Base-by-base conservation (phyloP, 1,140 invertebrate genomes). In the Drosophila willistoni region DNA sequence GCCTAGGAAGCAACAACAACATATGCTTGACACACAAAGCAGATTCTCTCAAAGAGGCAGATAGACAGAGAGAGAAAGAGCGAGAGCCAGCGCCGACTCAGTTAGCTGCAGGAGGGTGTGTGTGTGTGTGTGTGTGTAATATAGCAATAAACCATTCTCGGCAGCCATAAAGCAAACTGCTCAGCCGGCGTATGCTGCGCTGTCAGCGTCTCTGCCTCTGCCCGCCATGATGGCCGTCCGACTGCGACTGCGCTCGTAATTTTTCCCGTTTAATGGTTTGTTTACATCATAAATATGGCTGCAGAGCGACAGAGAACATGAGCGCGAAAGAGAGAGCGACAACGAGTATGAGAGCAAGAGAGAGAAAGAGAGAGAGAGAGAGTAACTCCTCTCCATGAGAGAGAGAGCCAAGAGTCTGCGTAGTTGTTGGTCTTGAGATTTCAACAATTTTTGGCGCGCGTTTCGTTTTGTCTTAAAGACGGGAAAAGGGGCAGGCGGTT, bases 251-350 rank as follows among this genome's bases (percentile, higher is more conserved):
- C 81, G 90, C 77, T 91, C 89, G 82, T 91, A 91, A 84, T 90
- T 91, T 51, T 86, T 91, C 85, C 85, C 85, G 74, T 65, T 84
- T 91, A 91, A 91, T 90, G 85, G 89, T 91, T 91, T 91, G 90
- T 91, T 91, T 91, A 91, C 90, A 91, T 91, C 90, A 90, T 91
- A 91, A 91, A 91, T 77, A 91, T 91, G 90, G 90, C 90, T 84
- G 82, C 74, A 79, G 56, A 72, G 82, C 14, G 47, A 75, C 64
- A 54, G 44, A 41, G 61, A 70, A 47, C 17, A 57, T 10, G 60
- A 72, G 74, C 64, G 71, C 39, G 60, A 51, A 47, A 68, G 34
- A 41, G 54, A 57, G 59, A 57, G 59, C 47, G 41, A 57, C 62
- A 62, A n/a, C 17, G 14, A 70, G 36, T 13, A 17, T 41, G 63